A percentile compares a stretch with the other conserved stretches of the same genome.
These are phyloP conservation scores for Nyctibius bracteatus DNA, from an alignment of 2,113 vertebrate genomes.

Conservation along the genomic window DNA sequence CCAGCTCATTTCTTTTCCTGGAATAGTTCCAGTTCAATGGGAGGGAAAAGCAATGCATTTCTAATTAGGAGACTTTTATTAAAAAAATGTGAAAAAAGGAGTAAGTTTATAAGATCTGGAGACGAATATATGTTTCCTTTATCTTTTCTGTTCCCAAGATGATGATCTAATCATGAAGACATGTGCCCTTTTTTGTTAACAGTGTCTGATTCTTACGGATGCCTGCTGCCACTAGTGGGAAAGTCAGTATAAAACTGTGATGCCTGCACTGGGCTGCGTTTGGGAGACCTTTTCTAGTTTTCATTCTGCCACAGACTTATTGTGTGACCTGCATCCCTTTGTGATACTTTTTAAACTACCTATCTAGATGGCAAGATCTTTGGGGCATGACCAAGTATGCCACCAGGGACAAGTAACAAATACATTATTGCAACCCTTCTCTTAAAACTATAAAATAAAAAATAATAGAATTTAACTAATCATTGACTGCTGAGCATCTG, in stretches of 20 bases:
- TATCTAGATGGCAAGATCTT: background rate
- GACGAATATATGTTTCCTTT: background rate
- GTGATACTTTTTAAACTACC: background rate
- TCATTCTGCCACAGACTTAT: background rate
- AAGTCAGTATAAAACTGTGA: background rate
- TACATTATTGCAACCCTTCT: background rate
- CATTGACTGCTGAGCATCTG: background rate
- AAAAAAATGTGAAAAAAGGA: background rate
- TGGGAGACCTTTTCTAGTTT: background rate
- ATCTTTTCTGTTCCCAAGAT: background rate
- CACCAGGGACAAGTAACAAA: background rate
- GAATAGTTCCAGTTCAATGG: background rate
- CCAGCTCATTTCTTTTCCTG: background rate
- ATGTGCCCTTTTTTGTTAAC: background rate
- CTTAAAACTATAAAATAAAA: background rate
- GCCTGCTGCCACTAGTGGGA: background rate
- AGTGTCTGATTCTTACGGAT: background rate
- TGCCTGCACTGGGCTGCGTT: background rate
- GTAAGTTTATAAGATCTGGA: background rate
- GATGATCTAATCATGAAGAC: background rate
- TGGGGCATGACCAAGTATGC: background rate
- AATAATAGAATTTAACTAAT: background rate
- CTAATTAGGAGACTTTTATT: background rate
- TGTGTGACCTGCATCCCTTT: background rate
- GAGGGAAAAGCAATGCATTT: background rate